Conservation (phyloP, 2,113 vertebrate genomes). For the Nothobranchius furzeri region DNA sequence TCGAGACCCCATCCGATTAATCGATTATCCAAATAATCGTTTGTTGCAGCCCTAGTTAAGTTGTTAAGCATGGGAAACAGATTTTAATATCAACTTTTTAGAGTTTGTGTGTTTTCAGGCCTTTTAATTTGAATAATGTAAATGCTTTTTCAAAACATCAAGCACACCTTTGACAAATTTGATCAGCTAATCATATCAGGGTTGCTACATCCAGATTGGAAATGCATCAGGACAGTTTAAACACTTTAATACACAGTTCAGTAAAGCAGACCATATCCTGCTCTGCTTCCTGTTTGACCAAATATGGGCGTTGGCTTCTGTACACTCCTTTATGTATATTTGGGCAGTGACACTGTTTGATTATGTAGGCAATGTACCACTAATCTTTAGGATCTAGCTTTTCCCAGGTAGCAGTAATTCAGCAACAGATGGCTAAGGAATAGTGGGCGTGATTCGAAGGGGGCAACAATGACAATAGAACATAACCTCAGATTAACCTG, state of each 20-base stretch:
- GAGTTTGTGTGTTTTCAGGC: too few species aligned
- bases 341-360: slow-evolving; percentile 7
- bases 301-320: slow-evolving; percentile 21
- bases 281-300: slow-evolving; percentile 67
- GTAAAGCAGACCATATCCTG: slow-evolving; percentile 34
- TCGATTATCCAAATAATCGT: too few species aligned
- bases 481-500: neutral
- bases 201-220: neutral
- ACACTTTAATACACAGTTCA: neutral
- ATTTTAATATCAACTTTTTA: too few species aligned
- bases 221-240: neutral
- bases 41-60: too few species aligned
- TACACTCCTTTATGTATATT: neutral
- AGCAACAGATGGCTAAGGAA: neutral
- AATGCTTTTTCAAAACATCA: neutral
- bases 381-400: neutral
- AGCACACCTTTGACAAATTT: neutral
- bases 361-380: slow-evolving; percentile 1
- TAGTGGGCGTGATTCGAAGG: neutral
- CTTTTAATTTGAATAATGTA: too few species aligned
- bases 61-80: too few species aligned
- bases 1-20: too few species aligned
- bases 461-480: neutral
- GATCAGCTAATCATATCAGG: neutral
- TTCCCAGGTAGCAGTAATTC: neutral